These are phyloP conservation scores for Oryzias woworae DNA, from an alignment of 2,113 vertebrate species.

Conservation along the genomic window DNA sequence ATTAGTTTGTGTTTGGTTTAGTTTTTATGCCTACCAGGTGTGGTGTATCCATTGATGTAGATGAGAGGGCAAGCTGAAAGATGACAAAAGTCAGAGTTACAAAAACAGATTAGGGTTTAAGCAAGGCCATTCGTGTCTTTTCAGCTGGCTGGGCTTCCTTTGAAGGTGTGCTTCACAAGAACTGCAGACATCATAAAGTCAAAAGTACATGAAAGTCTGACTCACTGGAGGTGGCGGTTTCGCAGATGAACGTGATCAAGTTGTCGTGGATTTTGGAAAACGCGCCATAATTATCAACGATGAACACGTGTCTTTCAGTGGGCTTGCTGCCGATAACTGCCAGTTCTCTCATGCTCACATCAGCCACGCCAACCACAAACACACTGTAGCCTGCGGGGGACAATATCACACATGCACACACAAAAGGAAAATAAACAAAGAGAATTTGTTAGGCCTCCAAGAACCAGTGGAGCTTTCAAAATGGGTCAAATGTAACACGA, in stretches of 20 bases:
- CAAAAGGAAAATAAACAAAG: conserved; percentile 13
- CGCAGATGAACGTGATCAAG: conserved; percentile 96
- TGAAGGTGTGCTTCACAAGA: conserved; percentile 9
- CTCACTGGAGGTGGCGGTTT: conserved; percentile 97
- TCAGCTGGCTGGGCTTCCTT: not conserved
- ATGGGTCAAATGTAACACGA: not conserved
- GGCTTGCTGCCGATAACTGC: conserved; percentile 95
- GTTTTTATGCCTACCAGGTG: conserved; percentile 84
- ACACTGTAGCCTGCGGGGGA: conserved; percentile 88
- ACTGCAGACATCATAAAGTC: not conserved
- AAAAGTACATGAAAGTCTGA: not conserved
- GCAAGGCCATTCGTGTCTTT: conserved; percentile 22
- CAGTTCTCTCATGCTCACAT: conserved; percentile 90
- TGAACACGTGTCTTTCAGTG: conserved; percentile 94
- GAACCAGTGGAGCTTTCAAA: conserved; percentile 6
- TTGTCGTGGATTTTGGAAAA: conserved; percentile 98
- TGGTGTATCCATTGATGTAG: conserved; percentile 96
- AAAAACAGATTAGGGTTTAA: conserved; percentile 27
- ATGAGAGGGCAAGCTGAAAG: conserved; percentile 94
- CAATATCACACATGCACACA: conserved; percentile 6
- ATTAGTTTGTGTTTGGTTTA: conserved; percentile 10
- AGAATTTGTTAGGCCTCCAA: conserved; percentile 28
- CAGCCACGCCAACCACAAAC: conserved; percentile 95
- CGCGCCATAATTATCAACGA: conserved; percentile 95
- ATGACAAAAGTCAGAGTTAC: conserved; percentile 32